Percentiles rank a stretch among this genome's conserved stretches.
phyloP scores from a whole-genome alignment of 2,113 vertebrate species.

The Morone chrysops region DNA sequence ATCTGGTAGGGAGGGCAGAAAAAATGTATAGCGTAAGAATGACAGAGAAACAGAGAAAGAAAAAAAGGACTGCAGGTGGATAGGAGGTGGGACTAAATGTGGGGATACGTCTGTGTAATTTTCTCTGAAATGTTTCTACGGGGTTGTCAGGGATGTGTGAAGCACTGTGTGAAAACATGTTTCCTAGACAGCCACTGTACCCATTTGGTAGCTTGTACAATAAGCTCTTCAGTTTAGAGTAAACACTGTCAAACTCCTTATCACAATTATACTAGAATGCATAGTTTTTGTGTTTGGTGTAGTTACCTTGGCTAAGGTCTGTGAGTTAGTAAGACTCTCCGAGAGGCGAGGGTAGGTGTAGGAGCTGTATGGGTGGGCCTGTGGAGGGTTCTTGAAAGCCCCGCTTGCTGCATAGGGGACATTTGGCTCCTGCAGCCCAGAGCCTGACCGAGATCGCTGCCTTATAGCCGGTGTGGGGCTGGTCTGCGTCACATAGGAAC shows the following conservation, averaged over 20 bases:
- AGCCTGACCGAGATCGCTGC: constrained; percentile 95
- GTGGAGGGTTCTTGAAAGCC: constrained; percentile 91
- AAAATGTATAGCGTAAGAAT: neutral
- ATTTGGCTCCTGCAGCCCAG: constrained; percentile 94
- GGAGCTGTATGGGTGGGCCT: constrained; percentile 94
- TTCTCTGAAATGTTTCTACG: constrained; percentile 11
- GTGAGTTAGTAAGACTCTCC: constrained; percentile 85
- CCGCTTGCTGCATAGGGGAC: constrained; percentile 88
- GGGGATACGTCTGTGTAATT: constrained; percentile 1
- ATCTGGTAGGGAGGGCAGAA: constrained; percentile 68
- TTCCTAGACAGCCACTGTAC: neutral
- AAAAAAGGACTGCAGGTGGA: constrained; percentile 20
- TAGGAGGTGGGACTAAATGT: constrained; percentile 11
- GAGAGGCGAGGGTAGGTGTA: constrained; percentile 98
- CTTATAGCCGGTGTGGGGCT: constrained; percentile 95
- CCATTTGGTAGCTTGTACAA: constrained; percentile 3
- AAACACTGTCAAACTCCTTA: neutral
- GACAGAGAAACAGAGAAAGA: constrained; percentile 3
- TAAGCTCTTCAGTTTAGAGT: neutral
- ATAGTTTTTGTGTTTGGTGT: neutral
- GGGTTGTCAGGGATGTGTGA: neutral
- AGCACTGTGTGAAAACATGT: neutral
- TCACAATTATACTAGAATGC: neutral
- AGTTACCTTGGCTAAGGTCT: constrained; percentile 92
- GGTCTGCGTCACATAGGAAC: constrained; percentile 91